Evolutionary conservation across 2,113 vertebrate species (phyloP).

Genomic region (Ophiodon elongatus): DNA sequence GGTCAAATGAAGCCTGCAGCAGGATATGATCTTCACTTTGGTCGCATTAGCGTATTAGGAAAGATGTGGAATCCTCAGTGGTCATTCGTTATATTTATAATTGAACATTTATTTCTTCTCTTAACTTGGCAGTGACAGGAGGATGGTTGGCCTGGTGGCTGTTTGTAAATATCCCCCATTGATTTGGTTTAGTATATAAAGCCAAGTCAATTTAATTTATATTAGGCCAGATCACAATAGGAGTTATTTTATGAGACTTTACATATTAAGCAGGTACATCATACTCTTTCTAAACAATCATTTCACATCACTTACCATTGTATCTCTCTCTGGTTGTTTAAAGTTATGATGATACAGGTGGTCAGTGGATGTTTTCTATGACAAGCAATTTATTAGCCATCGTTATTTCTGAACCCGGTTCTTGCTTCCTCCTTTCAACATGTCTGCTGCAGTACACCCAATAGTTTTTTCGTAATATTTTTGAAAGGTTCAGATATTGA

Average conservation of each 20-base stretch:
- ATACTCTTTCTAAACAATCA: background rate
- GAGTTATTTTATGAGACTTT: background rate
- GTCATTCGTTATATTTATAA: background rate
- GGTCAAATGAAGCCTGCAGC: slow-evolving; percentile 1
- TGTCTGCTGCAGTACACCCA: background rate
- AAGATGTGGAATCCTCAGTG: background rate
- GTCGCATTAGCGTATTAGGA: background rate
- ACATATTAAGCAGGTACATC: background rate
- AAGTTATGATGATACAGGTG: slow-evolving; percentile 1
- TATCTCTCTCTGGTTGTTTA: background rate
- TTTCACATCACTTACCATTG: background rate
- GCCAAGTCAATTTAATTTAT: background rate
- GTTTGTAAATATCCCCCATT: background rate
- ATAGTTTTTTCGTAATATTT: background rate
- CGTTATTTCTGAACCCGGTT: background rate
- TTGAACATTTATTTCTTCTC: background rate
- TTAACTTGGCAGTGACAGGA: too few relatives aligned
- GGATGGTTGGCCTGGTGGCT: background rate
- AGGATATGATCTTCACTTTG: background rate
- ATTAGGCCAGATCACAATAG: background rate
- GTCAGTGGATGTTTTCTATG: slow-evolving; percentile 5
- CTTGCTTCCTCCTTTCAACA: background rate
- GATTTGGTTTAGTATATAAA: background rate
- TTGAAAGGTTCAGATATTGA: background rate
- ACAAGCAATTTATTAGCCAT: slow-evolving; percentile 12